Evolutionary conservation across 2,797 vertebrate species (phyloP), one percentile per base, ranked within the genome.

Genomic region (Diceros bicornis): DNA sequence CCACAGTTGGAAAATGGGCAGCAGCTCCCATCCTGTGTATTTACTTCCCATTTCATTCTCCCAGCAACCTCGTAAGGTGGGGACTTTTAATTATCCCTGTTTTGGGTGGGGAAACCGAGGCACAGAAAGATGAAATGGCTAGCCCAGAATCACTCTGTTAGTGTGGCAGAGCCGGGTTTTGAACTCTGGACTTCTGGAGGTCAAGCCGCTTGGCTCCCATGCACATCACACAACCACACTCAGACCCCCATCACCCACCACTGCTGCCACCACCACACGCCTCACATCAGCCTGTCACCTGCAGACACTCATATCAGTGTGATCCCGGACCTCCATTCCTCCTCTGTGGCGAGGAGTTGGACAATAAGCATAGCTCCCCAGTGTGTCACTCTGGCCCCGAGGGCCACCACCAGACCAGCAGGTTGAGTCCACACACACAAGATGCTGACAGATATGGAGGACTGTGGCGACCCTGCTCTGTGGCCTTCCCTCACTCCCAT

Each of bases 1-100:
- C 55, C 89, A 82, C 57, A n/a, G 23, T 7, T 90, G 61, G 37
- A 88, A 88, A 87, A 66, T 37, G 77, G 75, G n/a, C 34, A 77
- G 37, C 12, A 44, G 14, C 75, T 21, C 61, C n/a, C 16, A 11
- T 21, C 23, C 50, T 34, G 2, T 41, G 37, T 25, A 9, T 37
- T 93, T 25, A 72, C 2, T 62, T 69, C 34, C 14, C 23, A 11
- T 69, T n/a, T 89, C 66, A 17, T 90, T 87, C 47, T 74, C 52
- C 69, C 44, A 79, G 44, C 25, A 69, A 32, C n/a, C 41, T 23
- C 21, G 29, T 44, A n/a, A 82, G 44, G 8, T 32, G 12, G 20
- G 55, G 69, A 71, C 14, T 10, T 16, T 83, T 68, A 55, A 59
- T 69, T 29, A 68, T 50, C 23, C n/a, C 25, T 0, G 16, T 50